A percentile compares a stretch with the other conserved stretches of the same genome.
Conservation (phyloP, 2,888 invertebrate species). For the Neoaliturus tenellus region DNA sequence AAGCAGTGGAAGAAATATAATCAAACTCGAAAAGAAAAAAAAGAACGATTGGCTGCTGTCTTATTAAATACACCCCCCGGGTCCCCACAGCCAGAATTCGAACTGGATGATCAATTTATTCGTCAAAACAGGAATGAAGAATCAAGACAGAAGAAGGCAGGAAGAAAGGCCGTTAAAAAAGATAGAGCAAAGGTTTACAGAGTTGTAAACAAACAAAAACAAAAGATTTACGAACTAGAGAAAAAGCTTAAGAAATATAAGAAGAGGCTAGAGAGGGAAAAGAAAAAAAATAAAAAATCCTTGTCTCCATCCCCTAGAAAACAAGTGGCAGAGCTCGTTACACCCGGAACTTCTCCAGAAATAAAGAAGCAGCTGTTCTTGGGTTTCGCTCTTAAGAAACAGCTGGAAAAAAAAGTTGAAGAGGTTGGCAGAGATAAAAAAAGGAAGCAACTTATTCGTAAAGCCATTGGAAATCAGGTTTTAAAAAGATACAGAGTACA, state of each 20-base stretch:
- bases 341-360: not conserved
- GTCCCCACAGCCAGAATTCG: too few species aligned
- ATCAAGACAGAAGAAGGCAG: not conserved
- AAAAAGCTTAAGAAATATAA: not conserved
- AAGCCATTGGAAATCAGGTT: conserved; percentile 20
- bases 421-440: conserved; percentile 1
- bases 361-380: conserved; percentile 18
- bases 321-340: not conserved
- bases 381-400: conserved; percentile 11
- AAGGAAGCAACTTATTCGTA: conserved; percentile 16
- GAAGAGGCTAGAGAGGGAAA: not conserved
- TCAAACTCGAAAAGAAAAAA: too few species aligned
- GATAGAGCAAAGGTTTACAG: conserved; percentile 19
- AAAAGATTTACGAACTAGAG: not conserved
- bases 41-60: too few species aligned
- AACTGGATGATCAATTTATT: too few species aligned
- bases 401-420: conserved; percentile 28
- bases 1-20: conserved; percentile 2
- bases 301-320: not conserved
- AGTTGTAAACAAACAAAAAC: not conserved
- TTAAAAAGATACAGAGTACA: conserved; percentile 34
- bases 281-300: not conserved
- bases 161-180: not conserved
- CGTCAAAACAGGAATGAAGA: not conserved
- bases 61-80: too few species aligned